A percentile compares a stretch with the other conserved stretches of the same genome.
Evolutionary conservation across 1,140 invertebrate genomes (phyloP).

Genomic region (Portunus trituberculatus): DNA sequence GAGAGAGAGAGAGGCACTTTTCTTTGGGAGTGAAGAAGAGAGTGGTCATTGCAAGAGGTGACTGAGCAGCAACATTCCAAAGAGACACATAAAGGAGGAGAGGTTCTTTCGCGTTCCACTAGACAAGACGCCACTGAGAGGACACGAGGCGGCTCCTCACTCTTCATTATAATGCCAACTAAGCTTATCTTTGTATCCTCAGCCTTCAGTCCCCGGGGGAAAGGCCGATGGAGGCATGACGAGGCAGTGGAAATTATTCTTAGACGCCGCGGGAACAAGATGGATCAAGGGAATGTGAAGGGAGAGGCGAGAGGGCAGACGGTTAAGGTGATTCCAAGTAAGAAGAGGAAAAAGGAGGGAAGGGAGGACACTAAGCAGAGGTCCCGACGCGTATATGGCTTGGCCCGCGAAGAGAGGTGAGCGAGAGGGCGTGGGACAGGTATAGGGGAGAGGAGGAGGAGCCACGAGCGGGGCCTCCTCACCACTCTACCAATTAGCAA

Average conservation of each 20-base stretch:
- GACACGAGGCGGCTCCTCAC: neutral
- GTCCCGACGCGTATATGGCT: neutral
- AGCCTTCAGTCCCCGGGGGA: neutral
- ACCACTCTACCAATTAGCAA: slow-evolving; percentile 23
- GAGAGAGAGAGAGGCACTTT: neutral
- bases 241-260: neutral
- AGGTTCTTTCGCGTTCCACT: neutral
- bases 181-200: neutral
- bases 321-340: too few species aligned
- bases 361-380: neutral
- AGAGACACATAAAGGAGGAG: neutral
- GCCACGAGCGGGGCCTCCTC: neutral
- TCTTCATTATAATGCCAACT: slow-evolving; percentile 13
- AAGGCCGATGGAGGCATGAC: slow-evolving; percentile 27
- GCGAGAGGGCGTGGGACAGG: neutral
- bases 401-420: neutral
- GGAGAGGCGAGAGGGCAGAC: neutral
- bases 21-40: neutral
- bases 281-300: neutral
- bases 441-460: neutral
- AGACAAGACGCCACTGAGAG: neutral
- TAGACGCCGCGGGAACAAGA: neutral
- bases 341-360: neutral
- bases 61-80: neutral
- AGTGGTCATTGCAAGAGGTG: neutral